A percentile compares a stretch with the other conserved stretches of the same genome.
phyloP scores from a whole-genome alignment of 2,113 vertebrate species.

The Elephas maximus region DNA sequence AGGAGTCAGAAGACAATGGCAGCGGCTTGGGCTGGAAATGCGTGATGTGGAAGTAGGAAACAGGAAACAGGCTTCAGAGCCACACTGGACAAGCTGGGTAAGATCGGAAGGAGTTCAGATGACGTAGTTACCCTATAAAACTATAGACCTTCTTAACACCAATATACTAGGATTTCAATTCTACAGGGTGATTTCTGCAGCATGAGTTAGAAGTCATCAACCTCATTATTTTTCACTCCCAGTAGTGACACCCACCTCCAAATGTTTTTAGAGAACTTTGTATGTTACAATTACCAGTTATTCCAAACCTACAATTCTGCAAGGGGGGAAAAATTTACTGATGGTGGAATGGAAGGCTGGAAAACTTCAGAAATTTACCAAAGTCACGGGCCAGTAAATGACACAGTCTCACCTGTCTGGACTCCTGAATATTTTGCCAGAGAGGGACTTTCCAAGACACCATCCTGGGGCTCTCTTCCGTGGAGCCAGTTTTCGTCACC shows the following conservation, averaged over 20 bases:
- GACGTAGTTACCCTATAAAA: neutral
- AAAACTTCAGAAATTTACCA: neutral
- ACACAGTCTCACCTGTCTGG: neutral
- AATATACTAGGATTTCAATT: neutral
- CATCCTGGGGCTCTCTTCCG: neutral
- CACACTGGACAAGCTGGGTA: slow-evolving; percentile 11
- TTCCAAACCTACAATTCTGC: neutral
- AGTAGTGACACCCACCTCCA: neutral
- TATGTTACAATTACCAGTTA: neutral
- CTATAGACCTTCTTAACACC: neutral
- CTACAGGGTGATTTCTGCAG: neutral
- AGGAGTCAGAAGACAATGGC: neutral
- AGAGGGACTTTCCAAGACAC: neutral
- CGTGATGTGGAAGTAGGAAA: neutral
- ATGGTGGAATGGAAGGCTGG: neutral
- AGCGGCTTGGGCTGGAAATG: neutral
- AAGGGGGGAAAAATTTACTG: neutral
- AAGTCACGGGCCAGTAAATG: neutral
- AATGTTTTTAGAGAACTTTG: neutral
- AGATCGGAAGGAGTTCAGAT: slow-evolving; percentile 7
- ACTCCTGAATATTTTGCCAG: neutral
- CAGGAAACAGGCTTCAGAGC: neutral
- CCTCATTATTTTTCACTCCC: neutral
- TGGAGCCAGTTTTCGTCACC: neutral
- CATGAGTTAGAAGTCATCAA: neutral